Evolutionary conservation across 2,113 vertebrate genomes (phyloP), one percentile per base, ranked within the genome.

Genomic region (Seriola quinqueradiata): DNA sequence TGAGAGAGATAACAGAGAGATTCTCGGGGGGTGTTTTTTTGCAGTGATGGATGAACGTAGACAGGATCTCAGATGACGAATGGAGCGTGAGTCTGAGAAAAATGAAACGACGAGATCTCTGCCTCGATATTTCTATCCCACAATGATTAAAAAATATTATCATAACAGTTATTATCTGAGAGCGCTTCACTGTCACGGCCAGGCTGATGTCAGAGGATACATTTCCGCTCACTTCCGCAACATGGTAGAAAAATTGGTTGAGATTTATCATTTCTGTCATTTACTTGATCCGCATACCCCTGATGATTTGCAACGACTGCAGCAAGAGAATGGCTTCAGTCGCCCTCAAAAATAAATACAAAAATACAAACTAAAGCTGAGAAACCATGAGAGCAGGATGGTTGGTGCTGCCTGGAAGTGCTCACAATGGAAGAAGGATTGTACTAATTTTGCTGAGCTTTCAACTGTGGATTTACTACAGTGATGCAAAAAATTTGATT

Each of bases 11-110:
- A 57, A 50, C 38, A 21, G 44, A 55, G 36, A 61, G 21, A 65
- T 54, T 77, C 57, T 66, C 71, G 3, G 55, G 57, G 44, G 54
- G 6, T 4, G 5, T 4, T 1, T 10, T 40, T 77, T 76, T n/a
- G 38, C 48, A 16, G 32, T 40, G 73, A 81, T 52, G 59, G 65
- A 72, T 77, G 78, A 70, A 50, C 54, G 70, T 32, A 70, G 69
- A 75, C 75, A 50, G 70, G 70, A 84, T 83, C 64, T 58, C 19
- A 57, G 28, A 75, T 79, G 81, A 86, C 70, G 44, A 67, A 81
- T 86, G 72, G 32, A 54, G 68, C 67, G 14, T 19, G 50, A 75
- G 70, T 25, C 36, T 60, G 54, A 77, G 75, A 77, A 85, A 85
- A 84, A 85, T 58, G 4, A 87, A 79, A 83, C 2, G 48, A 19